Evolutionary conservation across 2,888 invertebrate genomes (phyloP).

Genomic region (Bellardia bayeri): DNA sequence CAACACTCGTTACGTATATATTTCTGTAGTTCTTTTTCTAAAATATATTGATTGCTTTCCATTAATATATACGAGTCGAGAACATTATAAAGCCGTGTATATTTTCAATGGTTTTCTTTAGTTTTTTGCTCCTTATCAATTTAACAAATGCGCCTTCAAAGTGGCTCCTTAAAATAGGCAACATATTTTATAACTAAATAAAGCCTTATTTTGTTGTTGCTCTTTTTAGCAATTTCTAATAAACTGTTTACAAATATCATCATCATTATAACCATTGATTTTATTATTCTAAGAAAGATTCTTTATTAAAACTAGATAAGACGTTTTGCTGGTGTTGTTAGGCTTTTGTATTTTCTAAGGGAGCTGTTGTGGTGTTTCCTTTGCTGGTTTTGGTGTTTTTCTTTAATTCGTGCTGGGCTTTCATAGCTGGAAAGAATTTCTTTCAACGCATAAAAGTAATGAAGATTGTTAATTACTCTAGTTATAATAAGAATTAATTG

Average conservation of each 20-base stretch:
- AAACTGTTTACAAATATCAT: not conserved
- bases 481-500: not conserved
- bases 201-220: not conserved
- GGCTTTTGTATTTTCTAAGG: not conserved
- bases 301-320: not conserved
- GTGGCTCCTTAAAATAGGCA: conserved; percentile 7
- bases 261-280: conserved; percentile 11
- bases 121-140: not conserved
- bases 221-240: not conserved
- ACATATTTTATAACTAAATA: not conserved
- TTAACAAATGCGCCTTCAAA: not conserved
- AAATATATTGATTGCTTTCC: not conserved
- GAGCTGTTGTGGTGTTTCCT: not conserved
- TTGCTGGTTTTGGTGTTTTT: not conserved
- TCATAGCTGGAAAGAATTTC: not conserved
- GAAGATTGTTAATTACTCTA: conserved; percentile 22
- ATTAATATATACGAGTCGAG: not conserved
- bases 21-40: not conserved
- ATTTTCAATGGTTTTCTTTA: not conserved
- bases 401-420: not conserved
- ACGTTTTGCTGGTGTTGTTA: not conserved
- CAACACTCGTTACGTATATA: conserved; percentile 12
- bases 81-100: not conserved
- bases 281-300: not conserved
- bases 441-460: not conserved